Conservation (phyloP, 2,113 vertebrate genomes). For the Ranitomeya imitator region DNA sequence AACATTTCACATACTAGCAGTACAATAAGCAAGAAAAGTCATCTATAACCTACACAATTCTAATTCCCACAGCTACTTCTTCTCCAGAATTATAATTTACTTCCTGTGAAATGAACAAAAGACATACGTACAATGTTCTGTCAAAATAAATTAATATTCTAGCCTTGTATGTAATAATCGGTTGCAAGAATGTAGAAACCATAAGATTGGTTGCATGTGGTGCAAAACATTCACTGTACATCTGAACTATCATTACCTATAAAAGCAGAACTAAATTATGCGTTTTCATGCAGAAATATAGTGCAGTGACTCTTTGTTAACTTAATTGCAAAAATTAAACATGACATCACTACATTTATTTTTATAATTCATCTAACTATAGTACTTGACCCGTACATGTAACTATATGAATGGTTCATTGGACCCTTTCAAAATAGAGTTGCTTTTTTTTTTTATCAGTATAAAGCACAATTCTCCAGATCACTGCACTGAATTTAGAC, state of each 20-base stretch:
- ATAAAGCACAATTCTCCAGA: not conserved
- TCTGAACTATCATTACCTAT: conserved; percentile 17
- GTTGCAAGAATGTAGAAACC: conserved; percentile 24
- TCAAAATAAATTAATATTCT: conserved; percentile 46
- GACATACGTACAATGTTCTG: not conserved
- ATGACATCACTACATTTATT: conserved; percentile 20
- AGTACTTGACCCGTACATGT: not conserved
- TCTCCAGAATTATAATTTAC: not conserved
- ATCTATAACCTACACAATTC: not conserved
- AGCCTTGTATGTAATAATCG: conserved; percentile 30
- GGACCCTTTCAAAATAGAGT: not conserved
- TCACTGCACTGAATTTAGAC: not conserved
- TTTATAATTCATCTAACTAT: not conserved
- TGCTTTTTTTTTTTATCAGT: not conserved
- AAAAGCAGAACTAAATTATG: conserved; percentile 7
- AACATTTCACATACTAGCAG: not conserved
- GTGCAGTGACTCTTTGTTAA: conserved; percentile 9
- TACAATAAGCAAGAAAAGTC: not conserved
- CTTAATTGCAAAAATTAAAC: conserved; percentile 8
- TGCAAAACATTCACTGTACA: conserved; percentile 26
- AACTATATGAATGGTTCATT: not conserved
- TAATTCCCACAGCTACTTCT: not conserved
- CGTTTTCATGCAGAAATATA: conserved; percentile 19
- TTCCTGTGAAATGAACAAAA: conserved; percentile 28
- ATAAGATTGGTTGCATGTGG: conserved; percentile 25